Conservation (phyloP, 2,797 vertebrate species). For the Thaleichthys pacificus region DNA sequence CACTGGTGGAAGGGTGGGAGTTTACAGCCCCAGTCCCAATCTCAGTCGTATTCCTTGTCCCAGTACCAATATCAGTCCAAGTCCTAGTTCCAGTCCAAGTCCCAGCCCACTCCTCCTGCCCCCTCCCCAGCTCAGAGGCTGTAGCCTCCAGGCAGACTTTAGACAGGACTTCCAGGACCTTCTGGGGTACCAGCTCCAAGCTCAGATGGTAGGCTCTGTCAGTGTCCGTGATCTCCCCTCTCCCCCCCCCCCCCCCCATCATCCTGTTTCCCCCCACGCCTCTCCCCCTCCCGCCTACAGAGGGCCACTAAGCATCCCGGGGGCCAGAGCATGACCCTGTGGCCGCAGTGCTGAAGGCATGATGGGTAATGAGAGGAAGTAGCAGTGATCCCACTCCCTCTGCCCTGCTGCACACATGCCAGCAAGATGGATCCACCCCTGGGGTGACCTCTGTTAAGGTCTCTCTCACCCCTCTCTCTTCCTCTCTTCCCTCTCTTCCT, state of each 20-base stretch:
- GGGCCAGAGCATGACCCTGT: conserved; percentile 63
- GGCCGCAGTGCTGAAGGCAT: conserved; percentile 68
- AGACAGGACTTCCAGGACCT: conserved; percentile 1
- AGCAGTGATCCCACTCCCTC: conserved; percentile 63
- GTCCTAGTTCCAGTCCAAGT: neutral
- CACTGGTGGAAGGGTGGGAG: neutral
- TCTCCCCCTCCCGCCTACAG: conserved; percentile 38
- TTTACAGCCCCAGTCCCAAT: neutral
- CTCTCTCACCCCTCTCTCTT: conserved; percentile 32
- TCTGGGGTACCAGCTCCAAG: neutral
- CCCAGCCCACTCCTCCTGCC: neutral
- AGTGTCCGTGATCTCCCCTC: conserved; percentile 20
- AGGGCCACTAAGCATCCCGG: conserved; percentile 66
- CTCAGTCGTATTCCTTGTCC: neutral
- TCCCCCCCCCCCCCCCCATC: conserved; percentile 13
- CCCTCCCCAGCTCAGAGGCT: too few relatives aligned
- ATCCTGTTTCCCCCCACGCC: conserved; percentile 36
- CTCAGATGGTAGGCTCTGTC: conserved; percentile 23
- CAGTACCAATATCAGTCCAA: conserved; percentile 3
- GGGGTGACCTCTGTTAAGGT: conserved; percentile 59
- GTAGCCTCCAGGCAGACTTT: neutral
- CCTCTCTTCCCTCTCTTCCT: conserved; percentile 1
- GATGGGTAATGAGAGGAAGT: conserved; percentile 76
- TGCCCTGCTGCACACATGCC: conserved; percentile 58
- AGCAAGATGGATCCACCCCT: conserved; percentile 63